phyloP scores from a whole-genome alignment of 2,888 invertebrate genomes.

The Cosmia trapezina region DNA sequence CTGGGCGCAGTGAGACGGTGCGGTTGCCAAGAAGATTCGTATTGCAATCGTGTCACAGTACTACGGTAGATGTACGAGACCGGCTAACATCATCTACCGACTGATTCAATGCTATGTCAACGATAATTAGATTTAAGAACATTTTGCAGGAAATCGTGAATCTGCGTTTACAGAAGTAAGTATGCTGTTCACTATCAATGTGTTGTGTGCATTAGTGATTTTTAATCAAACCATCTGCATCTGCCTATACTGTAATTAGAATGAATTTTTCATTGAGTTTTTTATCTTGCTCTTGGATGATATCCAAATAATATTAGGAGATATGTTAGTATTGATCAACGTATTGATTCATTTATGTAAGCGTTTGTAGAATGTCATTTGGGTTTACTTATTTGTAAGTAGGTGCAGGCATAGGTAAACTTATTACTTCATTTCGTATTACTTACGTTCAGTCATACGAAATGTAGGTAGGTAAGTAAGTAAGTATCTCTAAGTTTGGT shows the following conservation, averaged over 20 bases:
- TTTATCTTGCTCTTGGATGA: conserved; percentile 47
- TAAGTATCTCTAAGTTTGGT: neutral
- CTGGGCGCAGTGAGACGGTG: conserved; percentile 82
- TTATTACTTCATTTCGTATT: neutral
- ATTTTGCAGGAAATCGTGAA: conserved; percentile 27
- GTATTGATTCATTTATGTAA: neutral
- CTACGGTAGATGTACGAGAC: conserved; percentile 62
- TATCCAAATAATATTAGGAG: conserved; percentile 47
- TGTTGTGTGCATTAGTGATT: conserved; percentile 14
- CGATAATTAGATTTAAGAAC: conserved; percentile 26
- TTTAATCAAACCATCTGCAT: neutral
- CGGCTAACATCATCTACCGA: conserved; percentile 58
- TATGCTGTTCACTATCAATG: conserved; percentile 26
- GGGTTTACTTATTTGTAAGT: neutral
- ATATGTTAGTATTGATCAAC: conserved; percentile 11
- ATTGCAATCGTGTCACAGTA: conserved; percentile 84
- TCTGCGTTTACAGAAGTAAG: conserved; percentile 16
- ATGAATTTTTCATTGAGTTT: conserved; percentile 23
- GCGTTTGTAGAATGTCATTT: conserved; percentile 4
- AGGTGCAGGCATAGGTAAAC: neutral
- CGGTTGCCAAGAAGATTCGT: conserved; percentile 87
- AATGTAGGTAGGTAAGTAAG: too few relatives aligned
- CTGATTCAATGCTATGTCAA: conserved; percentile 39
- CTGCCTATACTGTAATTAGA: neutral
- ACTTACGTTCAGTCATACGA: too few relatives aligned